Base-by-base conservation (phyloP, 2,797 vertebrate genomes). In the Phaenicophaeus curvirostris region DNA sequence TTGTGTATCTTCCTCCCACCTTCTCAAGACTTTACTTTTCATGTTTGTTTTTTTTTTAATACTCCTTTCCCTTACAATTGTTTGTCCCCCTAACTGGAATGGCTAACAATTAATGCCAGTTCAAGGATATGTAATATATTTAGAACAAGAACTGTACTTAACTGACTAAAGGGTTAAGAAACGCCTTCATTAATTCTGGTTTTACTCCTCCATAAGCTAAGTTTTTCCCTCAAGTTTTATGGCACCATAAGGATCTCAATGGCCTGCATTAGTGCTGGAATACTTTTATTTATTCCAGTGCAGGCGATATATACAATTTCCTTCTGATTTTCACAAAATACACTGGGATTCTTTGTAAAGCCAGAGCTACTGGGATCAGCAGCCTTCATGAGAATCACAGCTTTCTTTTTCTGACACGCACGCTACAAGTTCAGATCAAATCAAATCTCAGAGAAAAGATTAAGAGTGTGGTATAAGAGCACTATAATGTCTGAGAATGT, bases 1-100 rank as follows among this genome's bases (percentile, higher is more conserved):
- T 53, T 28, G 81, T 37, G 33, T 80, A 95, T 48, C 86, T 87
- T 96, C 58, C 5, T 51, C 66, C 55, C 37, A 93, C 31, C 11
- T 75, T 90, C 91, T 80, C 74, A 91, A 80, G 55, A 89, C 62
- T 96, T 72, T 87, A 46, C 54, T 88, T 93, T 72, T 57, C 54
- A 78, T 19, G 13, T 39, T 39, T 39, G n/a, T 42, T 51, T 28
- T 69, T 93, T 95, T 93, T 85, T 81, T 91, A 80, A 87, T 48
- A 93, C 10, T 24, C 8, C 74, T 79, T 86, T 86, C 73, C 50
- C 46, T 87, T 89, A 80, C 85, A 97, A 96, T 95, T 96, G 93
- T 96, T 96, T 88, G 95, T 85, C 57, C 84, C 92, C 28, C 54
- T 96, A 96, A 96, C 75, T 97, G 69, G 57, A 93, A 87, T n/a